Conservation (phyloP, 2,888 invertebrate species). For the Heliothis peltigera region DNA sequence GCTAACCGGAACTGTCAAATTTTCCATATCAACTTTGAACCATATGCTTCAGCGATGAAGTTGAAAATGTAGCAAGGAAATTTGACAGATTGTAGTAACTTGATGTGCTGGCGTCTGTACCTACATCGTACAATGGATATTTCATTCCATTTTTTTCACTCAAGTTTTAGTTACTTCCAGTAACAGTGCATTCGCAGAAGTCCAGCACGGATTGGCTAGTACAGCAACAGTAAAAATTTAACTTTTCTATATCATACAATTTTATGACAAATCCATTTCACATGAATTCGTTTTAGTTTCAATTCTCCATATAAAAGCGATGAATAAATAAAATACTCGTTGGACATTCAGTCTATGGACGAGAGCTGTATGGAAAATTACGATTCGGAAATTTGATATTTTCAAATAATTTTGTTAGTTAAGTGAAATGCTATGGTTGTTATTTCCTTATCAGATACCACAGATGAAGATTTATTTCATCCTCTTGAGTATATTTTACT, state of each 20-base stretch:
- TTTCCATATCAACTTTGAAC: no score
- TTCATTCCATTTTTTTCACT: background rate
- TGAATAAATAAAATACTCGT: constrained; percentile 38
- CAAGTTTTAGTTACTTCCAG: background rate
- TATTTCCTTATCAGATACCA: background rate
- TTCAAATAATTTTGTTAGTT: background rate
- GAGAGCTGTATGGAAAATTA: constrained; percentile 1
- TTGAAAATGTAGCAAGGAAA: no score
- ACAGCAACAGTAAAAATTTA: background rate
- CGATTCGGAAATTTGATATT: background rate
- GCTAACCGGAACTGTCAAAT: no score
- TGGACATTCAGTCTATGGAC: background rate
- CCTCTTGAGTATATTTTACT: constrained; percentile 11
- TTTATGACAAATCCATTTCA: constrained; percentile 27
- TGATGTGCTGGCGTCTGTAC: no score
- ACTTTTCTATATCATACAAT: constrained; percentile 3
- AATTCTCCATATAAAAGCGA: constrained; percentile 24
- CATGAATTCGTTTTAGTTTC: constrained; percentile 38
- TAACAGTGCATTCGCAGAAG: background rate
- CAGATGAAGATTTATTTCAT: background rate
- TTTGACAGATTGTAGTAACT: no score
- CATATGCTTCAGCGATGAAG: no score
- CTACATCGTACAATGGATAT: background rate
- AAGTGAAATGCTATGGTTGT: background rate
- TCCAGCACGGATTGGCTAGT: background rate